Conservation (phyloP, 2,888 invertebrate genomes). For the Bellardia bayeri region DNA sequence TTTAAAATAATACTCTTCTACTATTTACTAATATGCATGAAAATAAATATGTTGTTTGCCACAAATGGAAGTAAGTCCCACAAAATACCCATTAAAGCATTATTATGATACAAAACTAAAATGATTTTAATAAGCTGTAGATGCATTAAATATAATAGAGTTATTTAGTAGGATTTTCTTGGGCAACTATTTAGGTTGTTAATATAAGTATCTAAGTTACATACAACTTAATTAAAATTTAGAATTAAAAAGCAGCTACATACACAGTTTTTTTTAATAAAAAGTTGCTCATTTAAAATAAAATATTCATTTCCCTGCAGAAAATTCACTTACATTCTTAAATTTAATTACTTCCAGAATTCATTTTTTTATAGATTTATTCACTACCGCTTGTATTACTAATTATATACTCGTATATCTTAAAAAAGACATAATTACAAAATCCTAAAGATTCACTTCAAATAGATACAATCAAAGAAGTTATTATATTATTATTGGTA, state of each 20-base stretch:
- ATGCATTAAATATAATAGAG: background rate
- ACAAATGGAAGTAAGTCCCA: background rate
- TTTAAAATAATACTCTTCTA: conserved; percentile 23
- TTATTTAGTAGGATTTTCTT: background rate
- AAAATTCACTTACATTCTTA: no score
- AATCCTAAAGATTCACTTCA: no score
- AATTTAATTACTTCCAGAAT: no score
- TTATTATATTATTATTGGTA: no score
- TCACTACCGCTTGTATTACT: no score
- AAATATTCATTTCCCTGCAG: background rate
- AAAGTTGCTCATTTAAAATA: background rate
- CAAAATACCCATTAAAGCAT: background rate
- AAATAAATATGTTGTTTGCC: background rate
- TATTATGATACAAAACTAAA: background rate
- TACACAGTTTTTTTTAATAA: background rate
- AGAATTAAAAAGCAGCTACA: no score
- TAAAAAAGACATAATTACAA: no score
- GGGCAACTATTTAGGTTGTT: background rate
- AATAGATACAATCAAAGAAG: no score
- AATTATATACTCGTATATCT: no score
- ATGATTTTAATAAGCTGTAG: background rate
- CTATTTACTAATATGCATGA: background rate
- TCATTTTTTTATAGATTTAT: no score
- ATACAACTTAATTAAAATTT: conserved; percentile 16
- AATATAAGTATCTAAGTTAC: background rate